Evolutionary conservation across 2,888 invertebrate genomes (phyloP).

Genomic region (Ceratothoa steindachneri): DNA sequence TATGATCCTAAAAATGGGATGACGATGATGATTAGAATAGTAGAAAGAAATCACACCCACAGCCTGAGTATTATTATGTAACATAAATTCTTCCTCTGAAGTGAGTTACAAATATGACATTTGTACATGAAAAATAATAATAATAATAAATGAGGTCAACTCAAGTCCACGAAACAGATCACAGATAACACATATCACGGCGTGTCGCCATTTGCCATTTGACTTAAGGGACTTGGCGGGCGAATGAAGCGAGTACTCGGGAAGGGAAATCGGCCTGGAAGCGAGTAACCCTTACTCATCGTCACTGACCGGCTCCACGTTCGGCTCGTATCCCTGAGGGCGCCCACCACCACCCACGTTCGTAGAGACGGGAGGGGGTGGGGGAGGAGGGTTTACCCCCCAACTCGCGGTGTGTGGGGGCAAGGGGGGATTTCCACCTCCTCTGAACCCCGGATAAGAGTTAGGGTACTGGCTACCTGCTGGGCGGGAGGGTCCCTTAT

Average conservation of each 20-base stretch:
- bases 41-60: conserved; percentile 29
- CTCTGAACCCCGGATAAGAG: conserved; percentile 4
- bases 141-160: conserved; percentile 30
- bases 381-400: conserved; percentile 19
- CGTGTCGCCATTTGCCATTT: conserved; percentile 16
- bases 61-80: conserved; percentile 46
- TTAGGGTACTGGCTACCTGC: conserved; percentile 7
- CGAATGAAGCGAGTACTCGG: background rate
- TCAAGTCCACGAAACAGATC: conserved; percentile 47
- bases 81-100: conserved; percentile 12
- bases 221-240: conserved; percentile 8
- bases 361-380: conserved; percentile 26
- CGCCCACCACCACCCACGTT: conserved; percentile 23
- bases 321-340: conserved; percentile 44
- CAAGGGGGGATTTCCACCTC: background rate
- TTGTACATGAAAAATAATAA: conserved; percentile 41
- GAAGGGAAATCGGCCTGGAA: background rate
- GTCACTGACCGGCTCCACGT: conserved; percentile 46
- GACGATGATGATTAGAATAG: background rate
- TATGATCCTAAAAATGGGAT: background rate
- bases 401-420: conserved; percentile 3
- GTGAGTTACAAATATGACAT: conserved; percentile 8
- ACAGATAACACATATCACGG: conserved; percentile 48
- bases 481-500: background rate
- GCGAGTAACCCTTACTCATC: conserved; percentile 27